Base-by-base conservation (phyloP, 2,797 vertebrate species). In the Sebastes kiyomatsui region DNA sequence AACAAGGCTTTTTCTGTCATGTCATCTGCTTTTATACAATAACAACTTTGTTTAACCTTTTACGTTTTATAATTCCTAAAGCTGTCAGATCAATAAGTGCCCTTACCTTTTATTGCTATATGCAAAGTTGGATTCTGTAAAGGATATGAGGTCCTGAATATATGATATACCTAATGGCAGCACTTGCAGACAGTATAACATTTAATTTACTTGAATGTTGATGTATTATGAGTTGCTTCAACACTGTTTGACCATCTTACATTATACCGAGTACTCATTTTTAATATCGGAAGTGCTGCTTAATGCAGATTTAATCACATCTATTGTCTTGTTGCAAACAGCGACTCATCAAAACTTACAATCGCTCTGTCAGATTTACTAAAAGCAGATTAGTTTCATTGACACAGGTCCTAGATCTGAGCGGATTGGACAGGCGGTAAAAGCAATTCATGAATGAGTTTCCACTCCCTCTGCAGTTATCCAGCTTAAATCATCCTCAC, bases 351-450 rank as follows among this genome's bases (percentile, higher is more conserved):
- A 74, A 35, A 32, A 22, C 28, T 14, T 16, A n/a, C 30, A 28
- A 11, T 38, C 12, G 7, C 12, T 62, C 77, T 42, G 28, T 73
- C 12, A 56, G 11, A 46, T 82, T 82, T 22, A 59, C 69, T 14
- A 35, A 77, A 77, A 87, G 52, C 64, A 78, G 72, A 83, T 81
- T 75, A 73, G 65, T 65, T 61, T 61, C 10, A 77, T 61, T 42
- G 9, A 61, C 30, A 77, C 16, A 35, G 32, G 27, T 59, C 30
- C 4, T 61, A 25, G 11, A 72, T 82, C 72, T 62, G 35, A 72
- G 67, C 1, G 9, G 69, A 76, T 83, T 75, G 66, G 46, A 74
- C 65, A 77, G 79, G 28, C 81, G 68, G 58, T 71, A 42, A 67
- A 76, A 78, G 67, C 42, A 79, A 75, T 76, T 70, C 2, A 62